These are phyloP conservation scores for Pristionchus pacificus DNA, from an alignment of 1,140 invertebrate species.

Conservation along the genomic window DNA sequence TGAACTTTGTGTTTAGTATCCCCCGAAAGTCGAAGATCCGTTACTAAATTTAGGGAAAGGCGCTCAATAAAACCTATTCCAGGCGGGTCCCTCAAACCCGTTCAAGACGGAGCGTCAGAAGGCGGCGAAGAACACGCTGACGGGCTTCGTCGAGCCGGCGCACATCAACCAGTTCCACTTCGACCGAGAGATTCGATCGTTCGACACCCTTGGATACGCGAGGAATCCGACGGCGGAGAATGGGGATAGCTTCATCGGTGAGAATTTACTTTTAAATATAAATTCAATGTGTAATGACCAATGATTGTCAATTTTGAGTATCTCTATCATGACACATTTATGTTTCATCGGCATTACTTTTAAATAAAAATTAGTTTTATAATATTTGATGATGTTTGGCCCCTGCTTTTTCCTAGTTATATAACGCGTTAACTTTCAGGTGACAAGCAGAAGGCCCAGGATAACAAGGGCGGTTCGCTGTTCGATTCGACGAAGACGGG, in stretches of 20 bases:
- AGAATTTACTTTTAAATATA: too few species aligned
- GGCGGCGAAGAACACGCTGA: conserved; percentile 76
- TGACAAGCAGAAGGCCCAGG: conserved; percentile 43
- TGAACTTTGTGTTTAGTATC: conserved; percentile 19
- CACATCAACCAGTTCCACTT: conserved; percentile 96
- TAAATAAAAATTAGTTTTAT: neutral
- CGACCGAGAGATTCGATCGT: conserved; percentile 92
- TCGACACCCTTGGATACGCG: conserved; percentile 77
- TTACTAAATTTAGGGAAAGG: conserved; percentile 14
- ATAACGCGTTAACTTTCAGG: conserved; percentile 19
- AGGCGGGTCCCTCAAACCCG: conserved; percentile 52
- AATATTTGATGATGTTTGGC: too few species aligned
- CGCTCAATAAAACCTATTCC: too few species aligned
- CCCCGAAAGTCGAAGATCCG: conserved; percentile 15
- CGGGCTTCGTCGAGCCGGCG: conserved; percentile 88
- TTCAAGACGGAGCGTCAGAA: conserved; percentile 51
- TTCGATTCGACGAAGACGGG: conserved; percentile 55
- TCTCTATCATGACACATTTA: too few species aligned
- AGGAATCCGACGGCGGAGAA: conserved; percentile 82
- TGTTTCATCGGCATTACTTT: neutral
- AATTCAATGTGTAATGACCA: too few species aligned
- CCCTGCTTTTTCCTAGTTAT: neutral
- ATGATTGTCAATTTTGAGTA: too few species aligned
- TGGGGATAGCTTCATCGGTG: too few species aligned
- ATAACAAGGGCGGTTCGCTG: conserved; percentile 40